Percentiles rank a stretch among this genome's conserved stretches.
Conservation (phyloP, 2,113 vertebrate species). For the Chaetodon auriga region DNA sequence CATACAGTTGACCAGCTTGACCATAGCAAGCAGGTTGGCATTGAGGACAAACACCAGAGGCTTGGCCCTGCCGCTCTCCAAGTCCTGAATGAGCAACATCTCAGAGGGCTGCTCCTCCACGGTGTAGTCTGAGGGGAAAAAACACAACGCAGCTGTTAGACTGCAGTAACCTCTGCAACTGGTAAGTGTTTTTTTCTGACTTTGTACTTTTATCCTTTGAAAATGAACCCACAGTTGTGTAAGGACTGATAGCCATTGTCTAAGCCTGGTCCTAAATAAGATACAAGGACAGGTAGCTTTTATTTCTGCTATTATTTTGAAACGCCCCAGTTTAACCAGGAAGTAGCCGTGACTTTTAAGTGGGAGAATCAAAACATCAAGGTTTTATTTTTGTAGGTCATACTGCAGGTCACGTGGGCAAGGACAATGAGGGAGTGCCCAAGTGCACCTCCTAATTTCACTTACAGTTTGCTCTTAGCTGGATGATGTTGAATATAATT, state of each 20-base stretch:
- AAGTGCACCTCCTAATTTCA: too few species aligned
- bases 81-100: slow-evolving; percentile 93
- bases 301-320: slow-evolving; percentile 28
- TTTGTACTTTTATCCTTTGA: background rate
- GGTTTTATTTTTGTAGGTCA: too few species aligned
- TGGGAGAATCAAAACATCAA: background rate
- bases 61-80: slow-evolving; percentile 85
- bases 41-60: slow-evolving; percentile 95
- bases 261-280: slow-evolving; percentile 3
- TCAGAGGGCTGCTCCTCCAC: slow-evolving; percentile 97
- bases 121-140: slow-evolving; percentile 89
- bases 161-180: background rate
- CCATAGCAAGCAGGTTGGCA: slow-evolving; percentile 94
- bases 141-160: slow-evolving; percentile 12
- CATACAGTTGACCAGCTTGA: slow-evolving; percentile 93
- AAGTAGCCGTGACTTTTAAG: background rate
- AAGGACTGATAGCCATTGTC: slow-evolving; percentile 3
- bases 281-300: background rate
- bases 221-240: background rate
- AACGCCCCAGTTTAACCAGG: background rate
- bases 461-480: too few species aligned
- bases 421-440: too few species aligned
- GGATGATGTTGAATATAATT: too few species aligned
- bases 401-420: too few species aligned
- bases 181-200: background rate